Conservation (phyloP, 2,113 vertebrate species). For the Lepisosteus osseus region DNA sequence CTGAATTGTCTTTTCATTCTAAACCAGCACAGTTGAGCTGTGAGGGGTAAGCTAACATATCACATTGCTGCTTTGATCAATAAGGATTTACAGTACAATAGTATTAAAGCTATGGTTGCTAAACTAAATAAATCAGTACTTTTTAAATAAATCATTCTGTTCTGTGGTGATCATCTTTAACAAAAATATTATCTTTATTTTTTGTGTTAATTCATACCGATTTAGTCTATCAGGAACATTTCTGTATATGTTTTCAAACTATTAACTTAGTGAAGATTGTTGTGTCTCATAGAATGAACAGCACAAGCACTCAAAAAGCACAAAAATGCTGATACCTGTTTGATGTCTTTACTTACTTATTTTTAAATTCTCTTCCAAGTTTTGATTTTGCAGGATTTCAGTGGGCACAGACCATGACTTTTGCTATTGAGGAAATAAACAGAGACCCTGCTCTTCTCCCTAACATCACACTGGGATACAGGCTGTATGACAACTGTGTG, state of each 20-base stretch:
- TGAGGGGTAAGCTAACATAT: neutral
- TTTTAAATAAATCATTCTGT: too few species aligned
- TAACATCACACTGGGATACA: conserved; percentile 1
- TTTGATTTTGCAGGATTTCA: neutral
- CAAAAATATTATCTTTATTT: too few species aligned
- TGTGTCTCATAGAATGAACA: too few species aligned
- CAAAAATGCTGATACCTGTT: neutral
- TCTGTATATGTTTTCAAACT: too few species aligned
- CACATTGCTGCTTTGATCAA: neutral
- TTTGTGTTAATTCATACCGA: too few species aligned
- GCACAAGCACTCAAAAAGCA: too few species aligned
- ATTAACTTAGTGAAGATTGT: too few species aligned
- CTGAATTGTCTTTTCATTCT: neutral
- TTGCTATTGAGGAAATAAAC: conserved; percentile 9
- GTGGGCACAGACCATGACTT: conserved; percentile 1
- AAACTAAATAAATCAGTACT: too few species aligned
- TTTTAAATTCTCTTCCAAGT: neutral
- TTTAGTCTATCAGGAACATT: too few species aligned
- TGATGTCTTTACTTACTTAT: neutral
- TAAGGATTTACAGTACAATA: neutral
- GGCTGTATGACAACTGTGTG: conserved; percentile 3
- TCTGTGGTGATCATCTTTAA: too few species aligned
- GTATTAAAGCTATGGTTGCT: too few species aligned
- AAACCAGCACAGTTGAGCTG: neutral
- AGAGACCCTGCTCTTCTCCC: neutral